Evolutionary conservation across 2,797 vertebrate genomes (phyloP), one percentile per base, ranked within the genome.

Genomic region (Scyliorhinus canicula): DNA sequence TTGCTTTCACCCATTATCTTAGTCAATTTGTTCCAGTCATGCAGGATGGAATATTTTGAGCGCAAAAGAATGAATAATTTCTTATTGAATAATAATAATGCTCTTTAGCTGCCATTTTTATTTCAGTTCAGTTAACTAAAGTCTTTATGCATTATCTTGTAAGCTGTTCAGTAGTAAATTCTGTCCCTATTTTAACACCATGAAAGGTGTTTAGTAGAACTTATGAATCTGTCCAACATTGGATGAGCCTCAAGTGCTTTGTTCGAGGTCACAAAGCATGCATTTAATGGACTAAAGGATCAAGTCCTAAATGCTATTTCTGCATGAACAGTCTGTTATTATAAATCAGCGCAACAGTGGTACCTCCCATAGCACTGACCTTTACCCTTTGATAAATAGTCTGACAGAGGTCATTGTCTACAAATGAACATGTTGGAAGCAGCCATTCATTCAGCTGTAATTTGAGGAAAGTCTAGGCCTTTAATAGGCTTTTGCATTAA

Each of bases 321-420:
- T 97, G 97, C 97, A 96, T 98, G 97, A 98, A 96, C 98, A 97
- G 96, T 95, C 65, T 96, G 97, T 96, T 95, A 95, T 96, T 96
- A 96, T 96, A 95, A 97, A 96, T 95, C 96, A 95, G 95, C 96
- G 95, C 96, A 97, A 96, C 96, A 96, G 95, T 96, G 96, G 96
- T 96, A 96, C 97, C 95, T 96, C 97, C 97, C 97, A 97, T 97
- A 96, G 96, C 97, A 97, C 97, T 98, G 97, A 98, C 98, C 98
- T 97, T 96, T 95, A 97, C 97, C 97, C 97, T 98, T 97, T 97
- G 97, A 96, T 96, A 96, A 96, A 97, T 97, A 97, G 97, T 97
- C 96, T 97, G 97, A 97, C 97, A 97, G 97, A 97, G 97, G 97
- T 98, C 97, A 97, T 97, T 96, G 95, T 97, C 96, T 96, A 65